Conservation (phyloP, 1,140 invertebrate genomes). For the Procambarus clarkii region DNA sequence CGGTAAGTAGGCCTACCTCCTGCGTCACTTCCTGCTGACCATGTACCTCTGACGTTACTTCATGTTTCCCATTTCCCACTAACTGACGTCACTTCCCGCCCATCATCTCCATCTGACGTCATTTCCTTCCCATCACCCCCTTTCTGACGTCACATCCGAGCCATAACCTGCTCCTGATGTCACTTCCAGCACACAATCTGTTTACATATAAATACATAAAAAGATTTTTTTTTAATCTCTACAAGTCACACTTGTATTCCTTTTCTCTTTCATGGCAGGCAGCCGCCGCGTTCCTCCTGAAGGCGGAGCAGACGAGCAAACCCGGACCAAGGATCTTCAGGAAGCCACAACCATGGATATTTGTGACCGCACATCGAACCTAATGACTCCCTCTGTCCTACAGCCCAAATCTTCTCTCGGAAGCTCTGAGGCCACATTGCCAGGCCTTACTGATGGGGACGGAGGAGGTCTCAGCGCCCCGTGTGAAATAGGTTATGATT, state of each 20-base stretch:
- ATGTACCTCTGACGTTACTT: no score
- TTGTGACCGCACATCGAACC: not conserved
- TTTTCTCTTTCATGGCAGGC: not conserved
- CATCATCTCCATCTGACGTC: no score
- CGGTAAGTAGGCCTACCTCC: constrained; percentile 15
- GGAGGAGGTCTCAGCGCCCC: not conserved
- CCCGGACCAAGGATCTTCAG: not conserved
- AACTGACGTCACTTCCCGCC: no score
- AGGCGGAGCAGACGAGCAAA: not conserved
- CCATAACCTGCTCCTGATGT: no score
- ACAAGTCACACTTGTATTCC: no score
- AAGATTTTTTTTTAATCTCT: no score
- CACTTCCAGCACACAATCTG: no score
- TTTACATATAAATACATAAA: no score
- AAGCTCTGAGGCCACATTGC: not conserved
- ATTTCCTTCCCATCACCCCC: no score
- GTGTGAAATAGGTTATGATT: not conserved
- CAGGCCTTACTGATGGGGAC: not conserved
- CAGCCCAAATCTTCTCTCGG: not conserved
- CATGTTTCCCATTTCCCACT: no score
- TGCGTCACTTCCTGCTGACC: no score
- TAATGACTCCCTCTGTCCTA: not conserved
- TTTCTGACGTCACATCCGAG: no score
- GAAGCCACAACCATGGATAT: not conserved
- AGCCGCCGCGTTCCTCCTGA: not conserved